Percentiles rank a stretch among this genome's conserved stretches.
phyloP scores from a whole-genome alignment of 2,113 vertebrate species.

The Lonchura striata region DNA sequence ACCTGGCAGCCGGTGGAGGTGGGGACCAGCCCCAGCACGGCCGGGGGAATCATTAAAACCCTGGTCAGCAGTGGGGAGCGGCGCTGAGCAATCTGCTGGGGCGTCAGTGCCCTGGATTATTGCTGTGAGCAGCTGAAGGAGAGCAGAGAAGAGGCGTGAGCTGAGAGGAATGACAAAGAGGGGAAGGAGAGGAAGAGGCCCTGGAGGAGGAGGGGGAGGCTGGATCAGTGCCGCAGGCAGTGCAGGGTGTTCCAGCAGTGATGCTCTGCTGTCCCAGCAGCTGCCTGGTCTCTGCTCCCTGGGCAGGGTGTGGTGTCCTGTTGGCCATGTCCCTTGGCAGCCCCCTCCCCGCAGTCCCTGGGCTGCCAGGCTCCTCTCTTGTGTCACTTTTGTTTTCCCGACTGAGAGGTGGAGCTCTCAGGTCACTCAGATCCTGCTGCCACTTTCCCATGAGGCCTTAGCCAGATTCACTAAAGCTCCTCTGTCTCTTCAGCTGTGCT shows the following conservation, averaged over 20 bases:
- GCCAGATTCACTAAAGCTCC: neutral
- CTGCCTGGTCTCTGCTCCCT: neutral
- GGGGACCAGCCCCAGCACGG: neutral
- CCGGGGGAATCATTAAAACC: neutral
- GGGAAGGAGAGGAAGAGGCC: neutral
- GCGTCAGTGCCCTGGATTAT: constrained; percentile 29
- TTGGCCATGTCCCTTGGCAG: neutral
- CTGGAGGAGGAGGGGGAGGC: neutral
- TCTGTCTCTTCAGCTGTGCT: neutral
- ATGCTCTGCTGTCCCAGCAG: neutral
- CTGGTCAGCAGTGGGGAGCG: neutral
- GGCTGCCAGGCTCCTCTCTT: neutral
- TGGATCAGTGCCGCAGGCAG: neutral
- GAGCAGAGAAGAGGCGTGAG: constrained; percentile 25
- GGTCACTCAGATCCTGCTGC: neutral
- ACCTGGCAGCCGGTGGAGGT: neutral
- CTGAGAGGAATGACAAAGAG: constrained; percentile 42
- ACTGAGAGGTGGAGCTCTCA: neutral
- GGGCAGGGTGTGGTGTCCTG: neutral
- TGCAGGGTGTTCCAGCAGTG: neutral
- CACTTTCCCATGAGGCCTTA: neutral
- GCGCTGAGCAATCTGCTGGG: neutral
- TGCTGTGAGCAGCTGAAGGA: constrained; percentile 46
- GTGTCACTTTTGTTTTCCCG: neutral
- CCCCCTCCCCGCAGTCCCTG: neutral